These are phyloP conservation scores for Syritta pipiens DNA, from an alignment of 2,888 invertebrate genomes.

Conservation along the genomic window DNA sequence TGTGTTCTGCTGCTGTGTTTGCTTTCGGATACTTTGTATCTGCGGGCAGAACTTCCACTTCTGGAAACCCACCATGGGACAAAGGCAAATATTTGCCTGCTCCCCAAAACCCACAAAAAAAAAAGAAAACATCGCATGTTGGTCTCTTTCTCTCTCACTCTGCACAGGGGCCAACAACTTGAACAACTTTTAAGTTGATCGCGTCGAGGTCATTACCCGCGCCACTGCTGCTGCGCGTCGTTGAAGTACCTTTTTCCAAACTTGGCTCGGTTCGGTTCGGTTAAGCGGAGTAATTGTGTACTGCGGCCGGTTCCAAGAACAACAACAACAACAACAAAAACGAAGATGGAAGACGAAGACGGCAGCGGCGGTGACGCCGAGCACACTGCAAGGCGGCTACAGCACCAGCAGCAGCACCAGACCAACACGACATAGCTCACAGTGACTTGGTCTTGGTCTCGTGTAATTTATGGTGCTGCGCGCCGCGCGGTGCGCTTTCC, in stretches of 20 bases:
- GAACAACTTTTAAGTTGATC: constrained; percentile 65
- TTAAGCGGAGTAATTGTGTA: constrained; percentile 67
- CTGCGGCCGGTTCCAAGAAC: constrained; percentile 50
- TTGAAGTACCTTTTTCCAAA: constrained; percentile 67
- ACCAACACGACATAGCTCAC: constrained; percentile 57
- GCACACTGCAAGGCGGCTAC: constrained; percentile 23
- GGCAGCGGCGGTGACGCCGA: no score
- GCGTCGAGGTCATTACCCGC: constrained; percentile 66
- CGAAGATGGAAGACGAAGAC: no score
- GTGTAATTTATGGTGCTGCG: constrained; percentile 64
- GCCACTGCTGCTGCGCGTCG: constrained; percentile 46
- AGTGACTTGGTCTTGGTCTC: constrained; percentile 63
- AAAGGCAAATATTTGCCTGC: constrained; percentile 67
- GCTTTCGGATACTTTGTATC: constrained; percentile 30
- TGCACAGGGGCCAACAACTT: constrained; percentile 59
- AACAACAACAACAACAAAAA: constrained; percentile 17
- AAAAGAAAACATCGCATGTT: constrained; percentile 32
- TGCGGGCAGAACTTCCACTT: constrained; percentile 52
- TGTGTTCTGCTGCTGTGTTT: no score
- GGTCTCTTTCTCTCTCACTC: constrained; percentile 1
- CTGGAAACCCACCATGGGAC: constrained; percentile 47
- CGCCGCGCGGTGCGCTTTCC: constrained; percentile 32
- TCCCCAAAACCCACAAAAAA: constrained; percentile 56
- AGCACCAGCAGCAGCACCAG: constrained; percentile 23
- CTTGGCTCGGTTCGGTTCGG: constrained; percentile 62